These are phyloP conservation scores for Sinhomidia bicolor DNA, from an alignment of 2,888 invertebrate genomes.

Conservation along the genomic window DNA sequence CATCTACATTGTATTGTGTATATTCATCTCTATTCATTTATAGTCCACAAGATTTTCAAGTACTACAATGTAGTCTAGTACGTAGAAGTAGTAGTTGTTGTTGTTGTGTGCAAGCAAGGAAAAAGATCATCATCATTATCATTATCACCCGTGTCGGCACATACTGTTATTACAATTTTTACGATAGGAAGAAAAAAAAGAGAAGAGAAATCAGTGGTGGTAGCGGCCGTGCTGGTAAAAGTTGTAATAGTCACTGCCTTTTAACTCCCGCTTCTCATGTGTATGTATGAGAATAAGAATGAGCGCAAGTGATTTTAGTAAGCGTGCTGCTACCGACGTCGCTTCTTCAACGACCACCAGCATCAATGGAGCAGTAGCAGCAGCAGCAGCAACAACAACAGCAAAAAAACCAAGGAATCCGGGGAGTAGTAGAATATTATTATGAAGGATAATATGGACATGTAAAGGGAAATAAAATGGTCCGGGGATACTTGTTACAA, in stretches of 20 bases:
- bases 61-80: no score
- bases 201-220: neutral
- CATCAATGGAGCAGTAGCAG: neutral
- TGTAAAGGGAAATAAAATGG: slow-evolving; percentile 20
- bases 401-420: no score
- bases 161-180: slow-evolving; percentile 61
- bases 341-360: neutral
- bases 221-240: neutral
- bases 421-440: neutral
- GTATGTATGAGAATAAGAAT: slow-evolving; percentile 9
- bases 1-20: neutral
- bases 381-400: no score
- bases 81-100: no score
- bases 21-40: neutral
- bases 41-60: neutral
- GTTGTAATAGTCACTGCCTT: slow-evolving; percentile 18
- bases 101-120: slow-evolving; percentile 56
- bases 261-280: neutral
- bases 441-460: neutral
- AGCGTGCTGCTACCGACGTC: neutral
- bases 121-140: slow-evolving; percentile 70
- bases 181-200: slow-evolving; percentile 12
- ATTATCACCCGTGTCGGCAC: slow-evolving; percentile 64
- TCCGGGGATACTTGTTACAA: slow-evolving; percentile 39
- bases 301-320: slow-evolving; percentile 11